Evolutionary conservation across 2,888 invertebrate species (phyloP), one percentile per base, ranked within the genome.

Genomic region (Linyphia triangularis): DNA sequence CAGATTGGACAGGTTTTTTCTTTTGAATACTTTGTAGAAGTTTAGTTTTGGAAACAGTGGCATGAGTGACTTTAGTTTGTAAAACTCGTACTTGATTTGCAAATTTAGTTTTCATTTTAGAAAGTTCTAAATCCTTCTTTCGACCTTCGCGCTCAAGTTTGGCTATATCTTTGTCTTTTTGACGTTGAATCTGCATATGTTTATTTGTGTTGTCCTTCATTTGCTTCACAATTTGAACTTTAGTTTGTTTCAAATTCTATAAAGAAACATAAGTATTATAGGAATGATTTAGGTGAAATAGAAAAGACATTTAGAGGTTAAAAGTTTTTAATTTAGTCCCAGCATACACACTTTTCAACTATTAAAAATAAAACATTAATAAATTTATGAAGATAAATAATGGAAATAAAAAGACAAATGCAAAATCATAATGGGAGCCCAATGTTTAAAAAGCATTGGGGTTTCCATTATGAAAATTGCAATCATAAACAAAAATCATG

Each of bases 101-200:
- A 79, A 72, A 72, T 10, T 57, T 61, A 61, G n/a, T 72, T 61
- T 40, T 72, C 28, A 61, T 10, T 59, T 72, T 82, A 10, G 40
- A 19, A 72, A 70, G 37, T 28, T 82, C 61, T 26, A 70, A 33
- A 10, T 82, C 82, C 28, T 59, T 61, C 19, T 72, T 70, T 19
- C 72, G 10, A 5, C 28, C 40, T 28, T 72, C 24, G 10, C 19
- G 16, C 2, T 59, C 51, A 6, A 82, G 28, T 40, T 82, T 40
- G 24, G 37, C 40, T 9, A 82, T 61, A 59, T 82, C 72, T 72
- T 70, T 70, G 7, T 82, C 61, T 28, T 59, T 72, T 82, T 82
- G 43, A 2, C 30, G 43, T 51, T 67, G 43, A 16, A 65, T 19
- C 5, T 40, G 65, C 30, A 43, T n/a, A 51, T 19, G 51, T 19